phyloP scores from a whole-genome alignment of 2,797 vertebrate genomes.

The Peromyscus eremicus region DNA sequence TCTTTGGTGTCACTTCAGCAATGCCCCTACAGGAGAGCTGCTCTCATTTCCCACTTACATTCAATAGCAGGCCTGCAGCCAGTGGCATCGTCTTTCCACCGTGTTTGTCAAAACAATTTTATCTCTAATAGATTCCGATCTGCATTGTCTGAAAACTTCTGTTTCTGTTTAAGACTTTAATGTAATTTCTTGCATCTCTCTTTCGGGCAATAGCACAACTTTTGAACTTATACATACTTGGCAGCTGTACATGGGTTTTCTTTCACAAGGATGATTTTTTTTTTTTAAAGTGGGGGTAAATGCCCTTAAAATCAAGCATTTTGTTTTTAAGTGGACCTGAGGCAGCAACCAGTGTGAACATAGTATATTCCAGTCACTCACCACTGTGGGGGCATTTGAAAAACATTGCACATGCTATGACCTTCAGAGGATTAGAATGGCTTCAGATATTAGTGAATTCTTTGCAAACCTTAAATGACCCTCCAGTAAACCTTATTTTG shows the following conservation, averaged over 20 bases:
- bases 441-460: constrained; percentile 73
- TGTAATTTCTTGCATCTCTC: constrained; percentile 78
- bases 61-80: constrained; percentile 80
- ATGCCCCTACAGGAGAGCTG: constrained; percentile 75
- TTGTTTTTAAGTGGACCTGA: constrained; percentile 69
- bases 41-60: constrained; percentile 79
- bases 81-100: constrained; percentile 83
- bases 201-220: constrained; percentile 83
- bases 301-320: constrained; percentile 72
- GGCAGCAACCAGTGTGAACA: constrained; percentile 70
- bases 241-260: constrained; percentile 67
- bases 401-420: constrained; percentile 60
- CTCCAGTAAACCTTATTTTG: constrained; percentile 74
- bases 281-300: constrained; percentile 63
- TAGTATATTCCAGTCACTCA: not conserved
- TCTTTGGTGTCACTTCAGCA: constrained; percentile 83
- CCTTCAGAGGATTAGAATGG: constrained; percentile 70
- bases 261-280: constrained; percentile 73
- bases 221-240: constrained; percentile 74
- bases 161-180: constrained; percentile 85
- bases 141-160: constrained; percentile 80
- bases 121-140: constrained; percentile 85
- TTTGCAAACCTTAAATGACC: constrained; percentile 70
- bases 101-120: constrained; percentile 85
- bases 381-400: constrained; percentile 57